Evolutionary conservation across 2,888 invertebrate species (phyloP).

Genomic region (Perizoma affinitatum): DNA sequence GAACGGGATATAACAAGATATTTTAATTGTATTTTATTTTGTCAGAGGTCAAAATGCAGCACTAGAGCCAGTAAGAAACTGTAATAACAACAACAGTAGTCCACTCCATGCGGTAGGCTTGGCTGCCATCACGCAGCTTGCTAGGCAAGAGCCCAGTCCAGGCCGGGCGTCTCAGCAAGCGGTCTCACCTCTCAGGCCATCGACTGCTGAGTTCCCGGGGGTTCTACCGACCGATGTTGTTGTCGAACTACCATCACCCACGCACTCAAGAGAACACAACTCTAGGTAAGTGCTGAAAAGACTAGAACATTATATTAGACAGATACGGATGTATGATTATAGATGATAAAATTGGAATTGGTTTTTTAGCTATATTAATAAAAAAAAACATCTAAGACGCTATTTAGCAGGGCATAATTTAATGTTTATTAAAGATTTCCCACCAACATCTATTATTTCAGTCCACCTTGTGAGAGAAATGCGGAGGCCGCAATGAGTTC

Average conservation of each 20-base stretch:
- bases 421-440: background rate
- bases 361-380: background rate
- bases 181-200: conserved; percentile 49
- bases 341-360: background rate
- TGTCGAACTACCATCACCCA: conserved; percentile 73
- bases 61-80: conserved; percentile 77
- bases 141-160: conserved; percentile 80
- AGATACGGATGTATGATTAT: too few species aligned
- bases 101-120: conserved; percentile 88
- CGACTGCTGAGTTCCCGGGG: conserved; percentile 72
- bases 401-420: background rate
- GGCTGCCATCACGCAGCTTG: conserved; percentile 91
- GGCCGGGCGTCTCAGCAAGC: conserved; percentile 50
- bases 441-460: conserved; percentile 31
- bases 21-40: background rate
- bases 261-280: conserved; percentile 54
- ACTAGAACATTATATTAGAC: too few species aligned
- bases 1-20: too few species aligned
- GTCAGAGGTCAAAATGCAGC: conserved; percentile 62
- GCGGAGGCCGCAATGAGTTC: conserved; percentile 53
- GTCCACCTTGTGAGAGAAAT: conserved; percentile 63
- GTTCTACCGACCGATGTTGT: conserved; percentile 80
- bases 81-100: conserved; percentile 85
- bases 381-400: background rate
- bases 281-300: conserved; percentile 46